phyloP scores from a whole-genome alignment of 2,888 invertebrate species.

The Cheilosia scutellata region DNA sequence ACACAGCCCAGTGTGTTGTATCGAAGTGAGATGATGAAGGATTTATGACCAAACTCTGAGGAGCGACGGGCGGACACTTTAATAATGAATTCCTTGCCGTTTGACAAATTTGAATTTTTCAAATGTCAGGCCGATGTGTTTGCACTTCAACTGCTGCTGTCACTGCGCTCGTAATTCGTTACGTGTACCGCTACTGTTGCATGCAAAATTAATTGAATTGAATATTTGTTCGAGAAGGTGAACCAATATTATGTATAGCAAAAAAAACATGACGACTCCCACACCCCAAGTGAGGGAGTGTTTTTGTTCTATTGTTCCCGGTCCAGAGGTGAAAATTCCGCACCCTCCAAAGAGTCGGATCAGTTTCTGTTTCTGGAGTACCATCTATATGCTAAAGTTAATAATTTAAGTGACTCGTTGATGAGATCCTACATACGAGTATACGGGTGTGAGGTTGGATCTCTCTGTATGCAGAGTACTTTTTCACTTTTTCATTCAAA shows the following conservation, averaged over 20 bases:
- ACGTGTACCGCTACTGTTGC: constrained; percentile 19
- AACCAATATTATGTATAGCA: constrained; percentile 19
- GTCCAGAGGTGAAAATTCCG: constrained; percentile 52
- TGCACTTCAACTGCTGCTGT: constrained; percentile 40
- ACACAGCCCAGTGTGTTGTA: constrained; percentile 21
- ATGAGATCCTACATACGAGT: constrained; percentile 19
- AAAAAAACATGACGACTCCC: background rate
- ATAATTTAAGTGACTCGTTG: constrained; percentile 73
- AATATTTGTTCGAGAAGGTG: constrained; percentile 62
- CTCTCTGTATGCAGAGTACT: constrained; percentile 9
- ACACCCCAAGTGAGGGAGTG: too few relatives aligned
- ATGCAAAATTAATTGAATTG: constrained; percentile 70
- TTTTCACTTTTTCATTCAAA: constrained; percentile 45
- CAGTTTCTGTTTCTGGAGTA: constrained; percentile 52
- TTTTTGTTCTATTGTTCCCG: constrained; percentile 47
- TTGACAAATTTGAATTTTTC: constrained; percentile 75
- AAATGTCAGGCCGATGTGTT: constrained; percentile 64
- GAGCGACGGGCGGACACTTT: constrained; percentile 59
- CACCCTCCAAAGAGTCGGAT: constrained; percentile 29
- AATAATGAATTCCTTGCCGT: constrained; percentile 66
- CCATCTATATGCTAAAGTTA: constrained; percentile 48
- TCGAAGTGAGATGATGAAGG: constrained; percentile 69
- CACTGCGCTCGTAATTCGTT: background rate
- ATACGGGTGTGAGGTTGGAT: constrained; percentile 7
- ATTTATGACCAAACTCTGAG: constrained; percentile 56